Percentiles rank a stretch among this genome's conserved stretches.
Conservation (phyloP, 2,113 vertebrate species). For the Zosterops borbonicus region DNA sequence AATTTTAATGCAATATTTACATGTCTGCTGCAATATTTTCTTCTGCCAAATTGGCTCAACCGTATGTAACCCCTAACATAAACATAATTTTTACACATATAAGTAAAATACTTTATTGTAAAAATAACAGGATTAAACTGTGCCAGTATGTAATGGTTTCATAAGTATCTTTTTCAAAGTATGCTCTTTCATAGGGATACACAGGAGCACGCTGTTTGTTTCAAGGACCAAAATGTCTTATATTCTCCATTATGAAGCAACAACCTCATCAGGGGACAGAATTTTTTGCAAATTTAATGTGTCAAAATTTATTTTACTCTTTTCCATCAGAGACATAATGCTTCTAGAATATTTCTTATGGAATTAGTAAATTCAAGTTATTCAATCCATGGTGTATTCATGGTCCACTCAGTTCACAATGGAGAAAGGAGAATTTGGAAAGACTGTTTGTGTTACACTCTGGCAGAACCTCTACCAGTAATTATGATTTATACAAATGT, state of each 20-base stretch:
- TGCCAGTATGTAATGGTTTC: neutral
- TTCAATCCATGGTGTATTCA: neutral
- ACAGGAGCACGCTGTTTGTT: neutral
- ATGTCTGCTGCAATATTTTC: neutral
- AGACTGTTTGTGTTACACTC: neutral
- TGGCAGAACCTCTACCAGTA: neutral
- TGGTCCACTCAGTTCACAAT: neutral
- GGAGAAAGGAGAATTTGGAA: neutral
- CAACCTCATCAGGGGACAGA: neutral
- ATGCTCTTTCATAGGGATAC: neutral
- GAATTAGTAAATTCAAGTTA: neutral
- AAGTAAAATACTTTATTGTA: neutral
- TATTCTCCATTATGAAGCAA: neutral
- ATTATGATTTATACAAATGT: neutral
- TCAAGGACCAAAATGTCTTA: neutral
- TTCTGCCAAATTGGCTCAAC: neutral
- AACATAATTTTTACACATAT: neutral
- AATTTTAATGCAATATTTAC: neutral
- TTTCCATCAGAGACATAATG: neutral
- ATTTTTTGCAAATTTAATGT: neutral
- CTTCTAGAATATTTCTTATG: neutral
- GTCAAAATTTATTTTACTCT: neutral
- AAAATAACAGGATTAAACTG: neutral
- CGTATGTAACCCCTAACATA: neutral
- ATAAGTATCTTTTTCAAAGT: neutral